phyloP scores from a whole-genome alignment of 2,113 vertebrate genomes.

The Scatophagus argus region DNA sequence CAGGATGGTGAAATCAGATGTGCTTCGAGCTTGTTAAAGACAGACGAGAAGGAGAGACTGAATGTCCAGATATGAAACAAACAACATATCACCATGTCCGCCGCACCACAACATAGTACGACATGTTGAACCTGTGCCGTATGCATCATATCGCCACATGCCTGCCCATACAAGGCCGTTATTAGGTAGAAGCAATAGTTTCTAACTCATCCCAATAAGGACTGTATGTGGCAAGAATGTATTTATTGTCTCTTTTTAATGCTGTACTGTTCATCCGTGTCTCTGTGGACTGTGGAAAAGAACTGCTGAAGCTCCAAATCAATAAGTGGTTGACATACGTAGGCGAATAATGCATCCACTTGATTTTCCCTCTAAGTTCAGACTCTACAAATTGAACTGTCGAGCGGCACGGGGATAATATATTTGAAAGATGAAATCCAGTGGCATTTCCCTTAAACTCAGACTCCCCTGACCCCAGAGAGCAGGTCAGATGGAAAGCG shows the following conservation, averaged over 20 bases:
- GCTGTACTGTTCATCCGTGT: not conserved
- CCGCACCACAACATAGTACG: too few relatives aligned
- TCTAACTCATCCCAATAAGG: not conserved
- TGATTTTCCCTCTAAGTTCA: conserved; percentile 19
- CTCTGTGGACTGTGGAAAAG: not conserved
- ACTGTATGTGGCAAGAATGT: too few relatives aligned
- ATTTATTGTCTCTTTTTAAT: not conserved
- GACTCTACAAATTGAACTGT: conserved; percentile 45
- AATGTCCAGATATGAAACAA: conserved; percentile 17
- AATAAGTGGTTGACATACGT: not conserved
- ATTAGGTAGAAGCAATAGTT: not conserved
- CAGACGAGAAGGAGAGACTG: not conserved
- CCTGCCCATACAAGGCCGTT: too few relatives aligned
- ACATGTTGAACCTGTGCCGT: too few relatives aligned
- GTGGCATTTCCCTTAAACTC: conserved; percentile 41
- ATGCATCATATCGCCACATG: too few relatives aligned
- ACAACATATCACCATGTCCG: too few relatives aligned
- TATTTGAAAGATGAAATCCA: conserved; percentile 36
- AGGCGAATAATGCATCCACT: not conserved
- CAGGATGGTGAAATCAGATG: not conserved
- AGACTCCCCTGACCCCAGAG: conserved; percentile 23
- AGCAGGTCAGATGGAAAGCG: conserved; percentile 51
- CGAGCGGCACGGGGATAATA: conserved; percentile 16
- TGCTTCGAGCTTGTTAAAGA: not conserved
- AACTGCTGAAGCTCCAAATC: not conserved